Evolutionary conservation across 1,140 invertebrate species (phyloP), one percentile per base, ranked within the genome.

Genomic region (Coelopa frigida): DNA sequence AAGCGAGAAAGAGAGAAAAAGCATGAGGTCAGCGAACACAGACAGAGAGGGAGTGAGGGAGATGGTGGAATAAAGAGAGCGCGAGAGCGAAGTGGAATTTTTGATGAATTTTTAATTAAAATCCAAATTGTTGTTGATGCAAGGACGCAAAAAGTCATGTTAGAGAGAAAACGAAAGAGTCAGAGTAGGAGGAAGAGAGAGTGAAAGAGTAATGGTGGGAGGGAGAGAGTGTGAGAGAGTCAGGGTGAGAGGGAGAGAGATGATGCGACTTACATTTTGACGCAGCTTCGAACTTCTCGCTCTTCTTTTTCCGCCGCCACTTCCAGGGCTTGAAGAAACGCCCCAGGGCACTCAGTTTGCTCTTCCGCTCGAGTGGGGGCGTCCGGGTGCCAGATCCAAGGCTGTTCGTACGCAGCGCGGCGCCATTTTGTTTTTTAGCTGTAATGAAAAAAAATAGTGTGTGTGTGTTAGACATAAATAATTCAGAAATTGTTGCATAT

Each of bases 251-350:
- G 3, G 4, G 35, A 20, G 5, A n/a, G n/a, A n/a, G n/a, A n/a
- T n/a, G n/a, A n/a, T n/a, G n/a, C 7, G 51, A 84, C 87, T 89
- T 75, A 97, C 92, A 91, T 79, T 90, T 85, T 62, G 89, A 94
- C 56, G 91, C 83, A 57, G 91, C 89, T 73, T 96, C 92, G 63
- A 97, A 92, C 72, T 94, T 94, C 68, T 98, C 93, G 46, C 90
- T 94, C 78, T 96, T 97, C 81, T 95, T 94, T 87, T 94, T 95
- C 73, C 92, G 80, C 75, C 94, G 92, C 94, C 94, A 98, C 72
- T 96, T 97, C 94, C 94, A 97, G 5, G 94, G 94, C 75, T 95
- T 95, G 71, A 98, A 94, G 58, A 97, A 80, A 74, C 90, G 84
- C 55, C 92, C 91, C 61, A 98, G 78, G 36, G 88, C 87, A 24